These are phyloP conservation scores for Poeciliopsis turrubarensis DNA, from an alignment of 2,113 vertebrate genomes.

Conservation along the genomic window DNA sequence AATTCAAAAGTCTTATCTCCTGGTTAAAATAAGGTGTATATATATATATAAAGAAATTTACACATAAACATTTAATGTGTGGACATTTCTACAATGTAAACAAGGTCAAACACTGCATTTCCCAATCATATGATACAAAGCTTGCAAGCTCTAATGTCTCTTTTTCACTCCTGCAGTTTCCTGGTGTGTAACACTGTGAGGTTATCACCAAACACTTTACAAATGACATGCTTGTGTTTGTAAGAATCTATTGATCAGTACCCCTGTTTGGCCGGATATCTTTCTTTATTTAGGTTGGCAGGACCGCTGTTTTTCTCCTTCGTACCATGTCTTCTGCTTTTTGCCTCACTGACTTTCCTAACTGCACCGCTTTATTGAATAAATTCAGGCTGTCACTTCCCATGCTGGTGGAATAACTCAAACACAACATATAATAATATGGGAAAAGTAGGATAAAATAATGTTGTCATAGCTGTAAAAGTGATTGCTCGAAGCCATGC, in stretches of 20 bases:
- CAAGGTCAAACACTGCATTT: slow-evolving; percentile 32
- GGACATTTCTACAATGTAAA: not conserved
- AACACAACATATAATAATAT: slow-evolving; percentile 99
- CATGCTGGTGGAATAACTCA: slow-evolving; percentile 98
- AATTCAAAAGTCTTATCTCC: not conserved
- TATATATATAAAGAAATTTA: not conserved
- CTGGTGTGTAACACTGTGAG: slow-evolving; percentile 54
- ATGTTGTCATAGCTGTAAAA: slow-evolving; percentile 99
- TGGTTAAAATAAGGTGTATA: not conserved
- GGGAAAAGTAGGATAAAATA: slow-evolving; percentile 99
- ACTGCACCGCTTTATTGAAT: slow-evolving; percentile 98
- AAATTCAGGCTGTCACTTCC: slow-evolving; percentile 99
- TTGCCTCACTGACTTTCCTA: slow-evolving; percentile 95
- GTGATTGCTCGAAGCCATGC: slow-evolving; percentile 96
- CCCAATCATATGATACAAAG: slow-evolving; percentile 35
- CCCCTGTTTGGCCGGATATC: slow-evolving; percentile 87
- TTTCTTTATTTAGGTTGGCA: slow-evolving; percentile 81
- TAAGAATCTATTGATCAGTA: slow-evolving; percentile 93
- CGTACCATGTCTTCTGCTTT: slow-evolving; percentile 81
- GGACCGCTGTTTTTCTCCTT: slow-evolving; percentile 81
- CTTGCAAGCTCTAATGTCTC: slow-evolving; percentile 52
- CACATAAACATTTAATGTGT: not conserved
- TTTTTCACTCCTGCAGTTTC: slow-evolving; percentile 49
- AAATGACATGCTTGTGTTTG: slow-evolving; percentile 86
- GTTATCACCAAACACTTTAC: slow-evolving; percentile 66